Conservation (phyloP, 2,113 vertebrate species). For the Pandion haliaetus region DNA sequence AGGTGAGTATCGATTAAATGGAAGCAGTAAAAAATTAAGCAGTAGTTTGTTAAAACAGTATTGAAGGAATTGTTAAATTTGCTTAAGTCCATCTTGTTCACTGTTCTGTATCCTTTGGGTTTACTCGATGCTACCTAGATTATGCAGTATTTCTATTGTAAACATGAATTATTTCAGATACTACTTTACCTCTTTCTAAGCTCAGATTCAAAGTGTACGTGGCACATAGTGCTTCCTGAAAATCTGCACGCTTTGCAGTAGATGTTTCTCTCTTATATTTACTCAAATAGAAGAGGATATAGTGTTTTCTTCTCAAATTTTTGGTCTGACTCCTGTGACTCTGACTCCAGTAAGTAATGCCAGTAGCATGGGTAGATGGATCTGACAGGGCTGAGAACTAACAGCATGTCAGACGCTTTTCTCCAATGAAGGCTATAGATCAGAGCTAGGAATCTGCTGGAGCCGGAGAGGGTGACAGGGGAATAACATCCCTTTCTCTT, state of each 20-base stretch:
- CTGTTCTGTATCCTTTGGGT: background rate
- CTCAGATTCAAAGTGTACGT: background rate
- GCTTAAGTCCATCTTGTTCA: background rate
- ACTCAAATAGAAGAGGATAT: background rate
- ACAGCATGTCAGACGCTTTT: constrained; percentile 77
- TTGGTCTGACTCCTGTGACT: constrained; percentile 71
- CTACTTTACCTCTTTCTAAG: background rate
- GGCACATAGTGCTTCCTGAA: background rate
- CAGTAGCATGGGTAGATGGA: constrained; percentile 69
- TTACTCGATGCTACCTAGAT: background rate
- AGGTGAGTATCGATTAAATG: background rate
- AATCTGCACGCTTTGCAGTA: background rate
- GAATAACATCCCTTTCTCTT: constrained; percentile 99
- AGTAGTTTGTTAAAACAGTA: background rate
- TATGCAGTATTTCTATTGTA: background rate
- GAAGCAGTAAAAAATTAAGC: background rate
- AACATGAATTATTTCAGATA: background rate
- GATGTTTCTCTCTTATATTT: background rate
- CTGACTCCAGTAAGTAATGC: constrained; percentile 73
- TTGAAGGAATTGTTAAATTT: background rate
- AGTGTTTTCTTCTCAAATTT: constrained; percentile 46
- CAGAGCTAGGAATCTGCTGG: constrained; percentile 88
- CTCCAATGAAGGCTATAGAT: constrained; percentile 88
- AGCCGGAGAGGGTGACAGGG: constrained; percentile 91
- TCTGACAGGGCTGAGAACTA: constrained; percentile 77